phyloP scores from a whole-genome alignment of 2,888 invertebrate genomes.

The Apodemia mormo region DNA sequence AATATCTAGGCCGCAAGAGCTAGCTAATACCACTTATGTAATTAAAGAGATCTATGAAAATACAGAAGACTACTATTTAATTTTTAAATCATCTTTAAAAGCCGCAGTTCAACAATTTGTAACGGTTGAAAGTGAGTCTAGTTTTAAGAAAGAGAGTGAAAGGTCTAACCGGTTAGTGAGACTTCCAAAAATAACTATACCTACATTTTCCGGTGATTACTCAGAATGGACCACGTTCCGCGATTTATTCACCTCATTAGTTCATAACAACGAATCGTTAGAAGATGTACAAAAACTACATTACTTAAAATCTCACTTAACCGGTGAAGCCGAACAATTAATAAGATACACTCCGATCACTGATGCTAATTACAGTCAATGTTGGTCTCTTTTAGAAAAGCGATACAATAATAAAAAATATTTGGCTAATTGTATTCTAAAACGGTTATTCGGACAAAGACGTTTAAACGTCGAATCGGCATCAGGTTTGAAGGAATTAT shows the following conservation, averaged over 20 bases:
- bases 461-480: constrained; percentile 28
- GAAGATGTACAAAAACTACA: constrained; percentile 11
- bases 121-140: background rate
- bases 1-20: background rate
- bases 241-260: constrained; percentile 19
- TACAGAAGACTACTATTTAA: background rate
- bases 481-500: constrained; percentile 36
- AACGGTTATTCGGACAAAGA: constrained; percentile 35
- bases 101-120: background rate
- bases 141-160: background rate
- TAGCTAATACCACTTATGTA: background rate
- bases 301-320: constrained; percentile 10
- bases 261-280: constrained; percentile 12
- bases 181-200: constrained; percentile 1
- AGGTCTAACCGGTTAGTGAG: background rate
- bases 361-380: constrained; percentile 34
- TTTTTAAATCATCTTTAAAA: background rate
- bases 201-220: constrained; percentile 19
- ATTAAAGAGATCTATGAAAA: background rate
- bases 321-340: constrained; percentile 22
- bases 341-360: constrained; percentile 14
- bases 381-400: constrained; percentile 34
- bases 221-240: constrained; percentile 21
- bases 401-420: constrained; percentile 34
- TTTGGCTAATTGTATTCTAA: constrained; percentile 33